Evolutionary conservation across 2,113 vertebrate species (phyloP), one percentile per base, ranked within the genome.

Genomic region (Apteryx mantelli): DNA sequence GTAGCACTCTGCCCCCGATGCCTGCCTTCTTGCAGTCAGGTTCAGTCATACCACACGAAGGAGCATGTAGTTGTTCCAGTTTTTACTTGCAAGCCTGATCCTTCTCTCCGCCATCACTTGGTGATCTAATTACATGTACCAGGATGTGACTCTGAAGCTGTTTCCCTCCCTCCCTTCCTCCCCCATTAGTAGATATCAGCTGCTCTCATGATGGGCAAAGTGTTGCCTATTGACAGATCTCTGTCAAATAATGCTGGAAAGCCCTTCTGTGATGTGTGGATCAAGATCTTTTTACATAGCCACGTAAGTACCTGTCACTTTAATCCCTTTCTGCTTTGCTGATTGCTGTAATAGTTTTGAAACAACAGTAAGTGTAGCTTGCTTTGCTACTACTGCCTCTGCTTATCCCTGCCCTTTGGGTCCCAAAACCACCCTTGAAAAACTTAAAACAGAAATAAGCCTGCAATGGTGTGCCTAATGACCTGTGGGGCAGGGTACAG

Each of bases 1-100:
- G 75, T 50, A 26, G 74, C 60, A 71, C 8, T 8, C 12, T 10
- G 7, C 53, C 82, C 85, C 80, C 20, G 18, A 88, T 68, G 69
- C 90, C 58, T 83, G 82, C 55, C 38, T 86, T 48, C 63, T 63
- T 63, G 58, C 46, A 78, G 36, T 48, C 82, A 38, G 36, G 71
- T 83, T 95, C 68, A 50, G 55, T 11, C 12, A 24, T 1, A 0
- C 15, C 9, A 18, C 0, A 0, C 64, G 66, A 0, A 0, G 63
- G 42, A 93, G 36, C 58, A 60, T 0, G 0, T 18, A 60, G 10
- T 24, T 82, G 52, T 38, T 90, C 68, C 68, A 63, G 2, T 71
- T 88, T n/a, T 64, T 95, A 60, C 60, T 74, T 68, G 34, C 0
- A 25, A 93, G 32, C 36, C 28, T 0, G 0, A 13, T 77, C 15